Conservation (phyloP, 2,797 vertebrate genomes). For the Sebastes glaucus region DNA sequence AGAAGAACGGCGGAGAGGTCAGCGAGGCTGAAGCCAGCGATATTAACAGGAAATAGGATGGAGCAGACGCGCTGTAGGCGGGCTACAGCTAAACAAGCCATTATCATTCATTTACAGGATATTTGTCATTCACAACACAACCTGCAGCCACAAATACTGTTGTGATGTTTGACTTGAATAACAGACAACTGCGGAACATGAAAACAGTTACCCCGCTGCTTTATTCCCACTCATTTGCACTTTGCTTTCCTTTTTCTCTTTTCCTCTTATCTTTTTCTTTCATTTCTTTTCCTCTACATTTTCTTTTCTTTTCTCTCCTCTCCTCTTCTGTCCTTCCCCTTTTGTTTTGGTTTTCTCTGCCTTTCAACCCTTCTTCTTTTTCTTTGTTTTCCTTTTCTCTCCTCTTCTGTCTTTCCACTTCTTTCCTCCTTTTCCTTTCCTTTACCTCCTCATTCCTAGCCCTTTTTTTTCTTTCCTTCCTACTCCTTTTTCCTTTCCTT, state of each 20-base stretch:
- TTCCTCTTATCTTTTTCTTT: not conserved
- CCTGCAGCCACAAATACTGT: constrained; percentile 38
- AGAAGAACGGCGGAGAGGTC: constrained; percentile 57
- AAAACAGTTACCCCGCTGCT: constrained; percentile 33
- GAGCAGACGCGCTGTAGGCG: constrained; percentile 50
- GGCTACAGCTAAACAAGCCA: constrained; percentile 65
- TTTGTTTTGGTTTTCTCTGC: not conserved
- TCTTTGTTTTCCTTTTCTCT: not conserved
- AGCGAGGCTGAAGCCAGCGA: constrained; percentile 44
- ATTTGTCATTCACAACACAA: constrained; percentile 74
- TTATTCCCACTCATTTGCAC: constrained; percentile 16
- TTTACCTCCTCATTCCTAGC: not conserved
- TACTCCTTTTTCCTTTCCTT: too few species aligned
- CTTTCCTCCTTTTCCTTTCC: too few species aligned
- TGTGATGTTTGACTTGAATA: constrained; percentile 48
- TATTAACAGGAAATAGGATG: constrained; percentile 72
- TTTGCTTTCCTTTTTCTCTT: not conserved
- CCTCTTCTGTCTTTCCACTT: not conserved
- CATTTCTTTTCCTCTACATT: not conserved
- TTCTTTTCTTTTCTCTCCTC: not conserved
- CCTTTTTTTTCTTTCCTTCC: not conserved
- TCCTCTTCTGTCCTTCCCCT: too few species aligned
- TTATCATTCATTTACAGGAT: constrained; percentile 73
- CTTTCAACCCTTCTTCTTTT: not conserved
- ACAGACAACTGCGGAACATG: constrained; percentile 24